phyloP scores from a whole-genome alignment of 2,888 invertebrate genomes.

The Germaria angustata region DNA sequence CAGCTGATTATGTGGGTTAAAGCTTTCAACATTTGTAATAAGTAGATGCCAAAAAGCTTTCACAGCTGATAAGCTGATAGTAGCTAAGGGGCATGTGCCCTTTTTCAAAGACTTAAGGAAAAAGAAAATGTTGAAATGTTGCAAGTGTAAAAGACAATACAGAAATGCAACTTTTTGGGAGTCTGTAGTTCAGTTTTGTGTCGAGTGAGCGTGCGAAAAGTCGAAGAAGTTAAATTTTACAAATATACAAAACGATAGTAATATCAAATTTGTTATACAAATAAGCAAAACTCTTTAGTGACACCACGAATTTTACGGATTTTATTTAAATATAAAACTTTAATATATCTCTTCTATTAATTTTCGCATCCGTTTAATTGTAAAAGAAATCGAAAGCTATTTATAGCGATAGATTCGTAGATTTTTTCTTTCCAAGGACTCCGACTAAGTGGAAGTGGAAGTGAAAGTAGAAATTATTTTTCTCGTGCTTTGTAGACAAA shows the following conservation, averaged over 20 bases:
- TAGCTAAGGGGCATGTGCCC: conserved; percentile 61
- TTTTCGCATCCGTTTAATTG: no score
- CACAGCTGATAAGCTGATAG: conserved; percentile 60
- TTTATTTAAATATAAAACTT: neutral
- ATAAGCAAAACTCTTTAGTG: neutral
- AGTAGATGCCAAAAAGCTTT: conserved; percentile 24
- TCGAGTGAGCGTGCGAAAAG: conserved; percentile 64
- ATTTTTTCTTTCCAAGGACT: conserved; percentile 39
- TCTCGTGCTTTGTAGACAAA: neutral
- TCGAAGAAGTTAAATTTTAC: conserved; percentile 27
- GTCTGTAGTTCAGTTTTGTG: conserved; percentile 64
- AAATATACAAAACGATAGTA: neutral
- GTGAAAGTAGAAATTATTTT: neutral
- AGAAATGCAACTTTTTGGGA: conserved; percentile 12
- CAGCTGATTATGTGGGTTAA: conserved; percentile 1
- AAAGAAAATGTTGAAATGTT: neutral
- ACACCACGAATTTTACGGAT: neutral
- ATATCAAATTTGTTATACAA: neutral
- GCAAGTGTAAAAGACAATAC: neutral
- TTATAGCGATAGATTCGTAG: neutral
- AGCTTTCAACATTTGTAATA: neutral
- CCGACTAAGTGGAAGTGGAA: conserved; percentile 23
- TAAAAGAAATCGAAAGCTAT: no score
- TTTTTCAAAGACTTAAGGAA: conserved; percentile 7
- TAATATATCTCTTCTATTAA: no score